Evolutionary conservation across 2,113 vertebrate genomes (phyloP).

Genomic region (Stigmatopora argus): DNA sequence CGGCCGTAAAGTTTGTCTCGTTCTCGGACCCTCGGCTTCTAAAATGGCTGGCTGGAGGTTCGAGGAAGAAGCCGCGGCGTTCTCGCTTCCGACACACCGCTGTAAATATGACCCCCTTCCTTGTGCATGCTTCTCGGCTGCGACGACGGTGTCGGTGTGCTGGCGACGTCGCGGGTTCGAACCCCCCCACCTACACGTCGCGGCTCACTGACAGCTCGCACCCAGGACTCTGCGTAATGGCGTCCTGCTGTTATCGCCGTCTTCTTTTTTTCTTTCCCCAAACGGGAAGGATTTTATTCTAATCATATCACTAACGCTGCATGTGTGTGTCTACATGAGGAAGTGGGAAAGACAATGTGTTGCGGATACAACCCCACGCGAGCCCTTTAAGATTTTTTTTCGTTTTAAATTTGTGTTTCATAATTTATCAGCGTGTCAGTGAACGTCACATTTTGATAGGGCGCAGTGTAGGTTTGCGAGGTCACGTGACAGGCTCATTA

Average conservation of each 20-base stretch:
- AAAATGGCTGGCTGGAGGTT: slow-evolving; percentile 79
- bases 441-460: slow-evolving; percentile 7
- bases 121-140: slow-evolving; percentile 9
- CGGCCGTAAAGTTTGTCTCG: slow-evolving; percentile 62
- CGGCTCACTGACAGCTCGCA: slow-evolving; percentile 58
- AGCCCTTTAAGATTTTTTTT: neutral
- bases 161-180: slow-evolving; percentile 65
- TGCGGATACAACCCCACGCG: slow-evolving; percentile 1
- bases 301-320: neutral
- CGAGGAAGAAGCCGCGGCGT: slow-evolving; percentile 51
- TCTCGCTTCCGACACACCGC: slow-evolving; percentile 11
- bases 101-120: slow-evolving; percentile 21
- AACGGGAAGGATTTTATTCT: neutral
- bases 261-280: neutral
- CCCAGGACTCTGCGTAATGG: slow-evolving; percentile 74
- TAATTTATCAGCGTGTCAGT: neutral
- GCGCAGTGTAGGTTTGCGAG: neutral
- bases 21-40: slow-evolving; percentile 74
- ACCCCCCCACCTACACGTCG: slow-evolving; percentile 34
- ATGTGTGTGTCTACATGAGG: neutral
- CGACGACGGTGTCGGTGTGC: slow-evolving; percentile 7
- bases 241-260: slow-evolving; percentile 51
- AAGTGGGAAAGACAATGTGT: neutral
- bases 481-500: slow-evolving; percentile 7
- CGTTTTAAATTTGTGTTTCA: neutral